Conservation (phyloP, 30 jellyfish, hydroid and myxozoan species). For the Aurelia aurita region DNA sequence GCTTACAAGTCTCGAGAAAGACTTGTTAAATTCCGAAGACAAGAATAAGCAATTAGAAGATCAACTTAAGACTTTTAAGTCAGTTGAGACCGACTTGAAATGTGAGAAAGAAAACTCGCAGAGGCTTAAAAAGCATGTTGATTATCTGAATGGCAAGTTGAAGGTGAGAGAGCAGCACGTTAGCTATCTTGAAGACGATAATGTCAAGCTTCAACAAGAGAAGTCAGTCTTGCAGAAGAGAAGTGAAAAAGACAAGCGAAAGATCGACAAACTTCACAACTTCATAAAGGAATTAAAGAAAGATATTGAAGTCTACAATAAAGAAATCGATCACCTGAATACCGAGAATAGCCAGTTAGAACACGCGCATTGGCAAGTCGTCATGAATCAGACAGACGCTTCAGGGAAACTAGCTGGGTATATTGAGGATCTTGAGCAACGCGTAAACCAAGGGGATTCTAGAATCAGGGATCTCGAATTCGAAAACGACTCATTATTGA, state of each 20-base stretch:
- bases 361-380: conserved; percentile 55
- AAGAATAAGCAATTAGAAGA: conserved; percentile 71
- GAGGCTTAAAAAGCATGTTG: conserved; percentile 70
- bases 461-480: conserved; percentile 78
- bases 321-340: conserved; percentile 69
- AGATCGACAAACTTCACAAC: conserved; percentile 61
- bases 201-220: conserved; percentile 87
- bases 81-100: conserved; percentile 51
- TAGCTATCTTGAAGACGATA: conserved; percentile 95
- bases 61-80: conserved; percentile 42
- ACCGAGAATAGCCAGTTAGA: conserved; percentile 81
- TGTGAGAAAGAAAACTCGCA: conserved; percentile 76
- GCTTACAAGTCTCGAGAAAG: conserved; percentile 71
- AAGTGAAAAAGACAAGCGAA: conserved; percentile 37
- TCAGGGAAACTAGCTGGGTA: conserved; percentile 70
- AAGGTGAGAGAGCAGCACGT: conserved; percentile 90
- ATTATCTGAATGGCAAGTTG: conserved; percentile 75
- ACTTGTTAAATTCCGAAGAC: conserved; percentile 64
- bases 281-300: conserved; percentile 62
- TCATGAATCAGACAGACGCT: conserved; percentile 56
- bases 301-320: conserved; percentile 66
- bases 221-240: conserved; percentile 75
- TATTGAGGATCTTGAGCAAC: conserved; percentile 82
- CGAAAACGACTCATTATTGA: conserved; percentile 76
- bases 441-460: conserved; percentile 74